Conservation (phyloP, 2,888 invertebrate genomes). For the Stenoptilia bipunctidactyla region DNA sequence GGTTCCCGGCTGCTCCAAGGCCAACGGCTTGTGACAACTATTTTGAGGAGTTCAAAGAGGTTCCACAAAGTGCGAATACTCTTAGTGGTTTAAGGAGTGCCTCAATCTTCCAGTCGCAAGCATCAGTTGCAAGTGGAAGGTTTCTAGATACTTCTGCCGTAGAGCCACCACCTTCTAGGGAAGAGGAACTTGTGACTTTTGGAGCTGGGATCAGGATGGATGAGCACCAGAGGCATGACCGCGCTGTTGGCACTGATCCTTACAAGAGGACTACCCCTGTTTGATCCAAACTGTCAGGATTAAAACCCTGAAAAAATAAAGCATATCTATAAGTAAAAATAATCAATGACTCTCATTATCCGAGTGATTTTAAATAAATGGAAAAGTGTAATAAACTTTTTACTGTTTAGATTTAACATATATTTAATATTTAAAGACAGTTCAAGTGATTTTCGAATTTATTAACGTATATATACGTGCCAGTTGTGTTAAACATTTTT, state of each 20-base stretch:
- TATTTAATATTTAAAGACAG: neutral
- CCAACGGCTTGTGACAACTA: slow-evolving; percentile 74
- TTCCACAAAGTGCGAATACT: slow-evolving; percentile 65
- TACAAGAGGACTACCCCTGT: slow-evolving; percentile 74
- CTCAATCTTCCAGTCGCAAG: slow-evolving; percentile 63
- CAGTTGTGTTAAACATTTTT: slow-evolving; percentile 52
- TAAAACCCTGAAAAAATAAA: slow-evolving; percentile 32
- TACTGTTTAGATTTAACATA: slow-evolving; percentile 1
- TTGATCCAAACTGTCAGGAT: slow-evolving; percentile 34
- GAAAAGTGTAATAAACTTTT: neutral
- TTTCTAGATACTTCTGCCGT: slow-evolving; percentile 77
- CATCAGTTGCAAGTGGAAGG: slow-evolving; percentile 76
- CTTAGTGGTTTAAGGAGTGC: slow-evolving; percentile 58
- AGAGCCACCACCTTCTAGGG: slow-evolving; percentile 74
- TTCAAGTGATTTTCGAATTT: slow-evolving; percentile 52
- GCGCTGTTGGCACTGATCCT: slow-evolving; percentile 66
- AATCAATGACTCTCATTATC: slow-evolving; percentile 15
- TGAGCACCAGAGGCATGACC: slow-evolving; percentile 42
- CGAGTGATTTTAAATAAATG: neutral
- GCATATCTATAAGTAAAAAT: slow-evolving; percentile 66
- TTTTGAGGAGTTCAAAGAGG: slow-evolving; percentile 68
- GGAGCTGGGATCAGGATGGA: slow-evolving; percentile 69
- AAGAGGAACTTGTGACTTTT: slow-evolving; percentile 79
- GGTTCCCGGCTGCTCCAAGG: slow-evolving; percentile 74
- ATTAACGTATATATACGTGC: slow-evolving; percentile 41